These are phyloP conservation scores for Anarrhichthys ocellatus DNA, from an alignment of 2,113 vertebrate genomes.

Conservation along the genomic window DNA sequence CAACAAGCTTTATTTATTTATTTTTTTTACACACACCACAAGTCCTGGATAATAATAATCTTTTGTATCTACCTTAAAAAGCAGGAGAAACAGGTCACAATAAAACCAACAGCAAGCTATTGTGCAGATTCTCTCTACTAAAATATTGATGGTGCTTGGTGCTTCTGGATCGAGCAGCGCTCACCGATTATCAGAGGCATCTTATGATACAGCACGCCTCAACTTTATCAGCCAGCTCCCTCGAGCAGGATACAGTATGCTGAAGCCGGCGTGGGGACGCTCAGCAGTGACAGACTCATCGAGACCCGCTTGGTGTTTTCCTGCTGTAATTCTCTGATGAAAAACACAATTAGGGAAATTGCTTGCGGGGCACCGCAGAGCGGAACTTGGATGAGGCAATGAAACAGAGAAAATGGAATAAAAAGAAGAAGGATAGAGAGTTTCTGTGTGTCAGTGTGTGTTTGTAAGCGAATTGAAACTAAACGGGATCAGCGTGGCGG, in stretches of 20 bases:
- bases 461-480: not conserved
- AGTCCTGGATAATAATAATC: not conserved
- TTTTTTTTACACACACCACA: not conserved
- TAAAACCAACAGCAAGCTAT: conserved; percentile 11
- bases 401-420: conserved; percentile 13
- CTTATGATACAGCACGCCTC: not conserved
- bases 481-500: conserved; percentile 2
- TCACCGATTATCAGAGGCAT: conserved; percentile 41
- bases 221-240: conserved; percentile 29
- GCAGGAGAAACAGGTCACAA: not conserved
- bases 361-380: conserved; percentile 23
- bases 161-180: not conserved
- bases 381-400: conserved; percentile 33
- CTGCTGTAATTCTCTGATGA: conserved; percentile 46
- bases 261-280: conserved; percentile 18
- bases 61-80: conserved; percentile 1
- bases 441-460: conserved; percentile 3
- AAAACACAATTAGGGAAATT: conserved; percentile 66
- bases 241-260: not conserved
- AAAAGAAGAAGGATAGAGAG: not conserved
- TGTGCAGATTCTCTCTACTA: conserved; percentile 10
- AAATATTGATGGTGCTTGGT: conserved; percentile 42
- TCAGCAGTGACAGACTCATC: conserved; percentile 42
- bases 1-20: not conserved
- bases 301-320: conserved; percentile 28